Evolutionary conservation across 2,797 vertebrate genomes (phyloP).

Genomic region (Muraenolepis orangiensis): DNA sequence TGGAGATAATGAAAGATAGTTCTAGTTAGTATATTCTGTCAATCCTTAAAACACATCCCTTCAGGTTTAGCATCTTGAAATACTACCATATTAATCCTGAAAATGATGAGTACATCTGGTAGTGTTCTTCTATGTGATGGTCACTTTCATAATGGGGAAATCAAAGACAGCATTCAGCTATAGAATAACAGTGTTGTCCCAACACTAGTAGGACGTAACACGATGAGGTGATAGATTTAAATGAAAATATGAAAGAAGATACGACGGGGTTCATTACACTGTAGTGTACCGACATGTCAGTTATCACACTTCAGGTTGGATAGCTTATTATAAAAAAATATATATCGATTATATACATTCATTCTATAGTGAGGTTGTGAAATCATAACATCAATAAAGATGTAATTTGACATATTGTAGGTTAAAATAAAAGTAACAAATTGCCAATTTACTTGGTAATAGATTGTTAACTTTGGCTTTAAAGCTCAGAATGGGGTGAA

Average conservation of each 20-base stretch:
- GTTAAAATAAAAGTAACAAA: neutral
- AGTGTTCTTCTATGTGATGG: too few species aligned
- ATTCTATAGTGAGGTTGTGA: neutral
- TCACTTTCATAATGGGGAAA: neutral
- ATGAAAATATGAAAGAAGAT: neutral
- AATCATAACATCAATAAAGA: neutral
- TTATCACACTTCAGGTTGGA: neutral
- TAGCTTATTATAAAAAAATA: neutral
- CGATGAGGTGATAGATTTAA: neutral
- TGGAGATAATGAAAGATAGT: neutral
- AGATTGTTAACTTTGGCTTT: neutral
- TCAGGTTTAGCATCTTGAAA: neutral
- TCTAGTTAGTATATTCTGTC: neutral
- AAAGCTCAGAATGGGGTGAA: neutral
- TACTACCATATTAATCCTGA: neutral
- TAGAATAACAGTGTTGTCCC: neutral
- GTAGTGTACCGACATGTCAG: neutral
- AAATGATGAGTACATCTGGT: too few species aligned
- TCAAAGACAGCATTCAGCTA: neutral
- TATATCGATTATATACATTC: neutral
- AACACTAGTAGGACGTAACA: neutral
- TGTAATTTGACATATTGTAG: neutral
- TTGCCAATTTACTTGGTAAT: neutral
- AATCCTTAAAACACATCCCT: neutral
- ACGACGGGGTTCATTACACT: neutral